A percentile compares a stretch with the other conserved stretches of the same genome.
Evolutionary conservation across 37 sponge, comb jelly and placozoan species (phyloP).

Genomic region (Cliona cf. orientalis): DNA sequence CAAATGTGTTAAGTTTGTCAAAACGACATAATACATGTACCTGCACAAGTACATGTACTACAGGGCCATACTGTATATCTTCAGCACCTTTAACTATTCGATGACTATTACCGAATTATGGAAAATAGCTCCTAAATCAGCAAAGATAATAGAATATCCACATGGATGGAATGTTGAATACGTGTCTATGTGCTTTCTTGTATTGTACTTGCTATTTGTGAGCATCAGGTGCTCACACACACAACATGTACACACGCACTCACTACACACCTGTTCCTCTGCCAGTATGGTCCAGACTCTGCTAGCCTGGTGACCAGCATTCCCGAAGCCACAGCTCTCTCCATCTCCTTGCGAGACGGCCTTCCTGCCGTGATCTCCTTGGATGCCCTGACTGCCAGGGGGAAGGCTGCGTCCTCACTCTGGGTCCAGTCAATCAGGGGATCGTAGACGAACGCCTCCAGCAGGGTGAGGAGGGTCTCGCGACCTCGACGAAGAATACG

Average conservation of each 20-base stretch:
- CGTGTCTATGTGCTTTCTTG: no score
- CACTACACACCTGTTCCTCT: conserved; percentile 77
- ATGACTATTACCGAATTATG: no score
- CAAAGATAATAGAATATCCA: no score
- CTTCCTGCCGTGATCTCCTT: conserved; percentile 49
- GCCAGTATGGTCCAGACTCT: conserved; percentile 73
- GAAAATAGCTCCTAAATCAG: no score
- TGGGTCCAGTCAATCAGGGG: conserved; percentile 98
- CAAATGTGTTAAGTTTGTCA: background rate
- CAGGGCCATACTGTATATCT: background rate
- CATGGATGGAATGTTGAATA: no score
- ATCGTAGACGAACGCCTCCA: conserved; percentile 97
- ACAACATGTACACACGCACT: conserved; percentile 53
- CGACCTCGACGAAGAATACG: conserved; percentile 82
- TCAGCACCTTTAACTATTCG: background rate
- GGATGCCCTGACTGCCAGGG: conserved; percentile 65
- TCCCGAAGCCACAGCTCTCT: conserved; percentile 79
- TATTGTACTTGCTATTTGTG: no score
- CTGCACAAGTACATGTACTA: background rate
- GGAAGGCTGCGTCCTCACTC: conserved; percentile 92
- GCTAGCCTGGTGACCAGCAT: conserved; percentile 74
- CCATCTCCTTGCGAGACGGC: conserved; percentile 84
- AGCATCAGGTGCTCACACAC: no score
- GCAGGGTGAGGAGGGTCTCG: conserved; percentile 91
- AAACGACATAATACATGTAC: no score